A percentile compares a stretch with the other conserved stretches of the same genome.
phyloP scores from a whole-genome alignment of 1,140 invertebrate genomes.

The Dendrolimus kikuchii region DNA sequence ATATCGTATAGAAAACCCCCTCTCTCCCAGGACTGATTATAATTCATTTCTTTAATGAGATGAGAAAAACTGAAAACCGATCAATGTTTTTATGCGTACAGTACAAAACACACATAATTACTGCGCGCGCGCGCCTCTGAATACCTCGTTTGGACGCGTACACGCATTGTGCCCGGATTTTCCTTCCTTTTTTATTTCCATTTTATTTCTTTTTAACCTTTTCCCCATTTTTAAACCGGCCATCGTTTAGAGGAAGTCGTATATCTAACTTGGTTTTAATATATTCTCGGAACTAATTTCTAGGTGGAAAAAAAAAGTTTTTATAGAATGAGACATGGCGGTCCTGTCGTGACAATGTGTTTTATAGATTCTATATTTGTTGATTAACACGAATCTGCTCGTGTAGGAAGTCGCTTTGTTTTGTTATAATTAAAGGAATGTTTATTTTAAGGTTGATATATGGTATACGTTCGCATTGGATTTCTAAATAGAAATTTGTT shows the following conservation, averaged over 20 bases:
- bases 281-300: conserved; percentile 56
- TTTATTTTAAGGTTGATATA: background rate
- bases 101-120: conserved; percentile 33
- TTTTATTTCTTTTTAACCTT: conserved; percentile 29
- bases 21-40: too few relatives aligned
- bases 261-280: conserved; percentile 24
- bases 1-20: too few relatives aligned
- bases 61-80: too few relatives aligned
- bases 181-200: conserved; percentile 32
- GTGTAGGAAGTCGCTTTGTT: conserved; percentile 54
- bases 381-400: conserved; percentile 14
- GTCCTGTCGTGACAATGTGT: conserved; percentile 35
- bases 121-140: conserved; percentile 20
- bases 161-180: conserved; percentile 36
- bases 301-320: conserved; percentile 31
- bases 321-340: conserved; percentile 31
- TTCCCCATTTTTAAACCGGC: conserved; percentile 40
- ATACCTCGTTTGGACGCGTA: conserved; percentile 38
- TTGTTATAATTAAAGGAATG: conserved; percentile 16
- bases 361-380: conserved; percentile 56
- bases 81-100: conserved; percentile 6
- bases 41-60: too few relatives aligned
- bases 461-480: conserved; percentile 1
- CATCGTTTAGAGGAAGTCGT: conserved; percentile 45
- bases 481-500: conserved; percentile 1